Percentiles rank a stretch among this genome's conserved stretches.
phyloP scores from a whole-genome alignment of 2,888 invertebrate species.

The Tubiluchus corallicola region DNA sequence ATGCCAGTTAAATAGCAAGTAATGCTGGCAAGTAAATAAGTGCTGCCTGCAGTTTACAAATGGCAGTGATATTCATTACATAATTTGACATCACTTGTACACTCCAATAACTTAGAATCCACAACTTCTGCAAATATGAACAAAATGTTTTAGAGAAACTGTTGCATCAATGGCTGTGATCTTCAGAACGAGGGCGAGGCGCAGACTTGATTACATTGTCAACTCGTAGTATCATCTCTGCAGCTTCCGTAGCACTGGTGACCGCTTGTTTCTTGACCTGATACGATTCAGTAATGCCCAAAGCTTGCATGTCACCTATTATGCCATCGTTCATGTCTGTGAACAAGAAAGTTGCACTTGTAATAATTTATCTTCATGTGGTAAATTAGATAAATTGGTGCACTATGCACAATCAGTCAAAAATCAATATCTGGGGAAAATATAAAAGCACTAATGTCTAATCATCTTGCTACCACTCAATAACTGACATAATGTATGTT shows the following conservation, averaged over 20 bases:
- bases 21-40: no score
- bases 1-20: no score
- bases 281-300: slow-evolving; percentile 91
- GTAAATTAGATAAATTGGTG: no score
- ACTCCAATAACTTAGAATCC: neutral
- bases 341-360: slow-evolving; percentile 13
- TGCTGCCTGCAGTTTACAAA: no score
- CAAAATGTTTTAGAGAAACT: neutral
- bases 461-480: no score
- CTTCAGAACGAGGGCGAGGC: slow-evolving; percentile 18
- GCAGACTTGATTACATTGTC: slow-evolving; percentile 80
- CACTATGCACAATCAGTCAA: no score
- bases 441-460: no score
- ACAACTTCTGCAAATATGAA: neutral
- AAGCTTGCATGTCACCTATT: slow-evolving; percentile 67
- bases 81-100: neutral
- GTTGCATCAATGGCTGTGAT: slow-evolving; percentile 4
- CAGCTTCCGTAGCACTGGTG: slow-evolving; percentile 82
- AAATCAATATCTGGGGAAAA: no score
- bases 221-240: slow-evolving; percentile 95
- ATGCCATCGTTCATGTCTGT: slow-evolving; percentile 71
- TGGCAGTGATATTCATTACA: no score
- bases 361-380: no score
- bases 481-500: no score
- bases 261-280: slow-evolving; percentile 91